phyloP scores from a whole-genome alignment of 2,888 invertebrate species.

The Chydorus sphaericus region DNA sequence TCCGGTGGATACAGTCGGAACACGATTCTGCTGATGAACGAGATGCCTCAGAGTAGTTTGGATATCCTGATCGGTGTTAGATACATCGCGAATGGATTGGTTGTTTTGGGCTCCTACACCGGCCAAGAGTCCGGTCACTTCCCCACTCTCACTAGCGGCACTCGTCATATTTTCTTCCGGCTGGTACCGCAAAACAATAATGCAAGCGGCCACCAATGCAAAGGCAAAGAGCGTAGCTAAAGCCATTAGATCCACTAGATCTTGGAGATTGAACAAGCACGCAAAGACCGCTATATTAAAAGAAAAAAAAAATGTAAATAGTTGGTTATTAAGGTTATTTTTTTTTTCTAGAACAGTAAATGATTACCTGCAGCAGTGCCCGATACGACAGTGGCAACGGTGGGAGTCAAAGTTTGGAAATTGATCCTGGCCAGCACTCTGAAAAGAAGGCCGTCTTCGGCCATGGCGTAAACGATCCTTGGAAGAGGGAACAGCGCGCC shows the following conservation, averaged over 20 bases:
- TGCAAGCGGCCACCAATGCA: slow-evolving; percentile 30
- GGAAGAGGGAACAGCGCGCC: slow-evolving; percentile 42
- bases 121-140: slow-evolving; percentile 12
- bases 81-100: not conserved
- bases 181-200: slow-evolving; percentile 13
- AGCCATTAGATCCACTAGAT: slow-evolving; percentile 36
- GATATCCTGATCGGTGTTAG: not conserved
- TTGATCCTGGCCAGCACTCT: slow-evolving; percentile 30
- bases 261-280: slow-evolving; percentile 31
- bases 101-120: not conserved
- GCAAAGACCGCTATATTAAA: slow-evolving; percentile 28
- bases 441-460: slow-evolving; percentile 37
- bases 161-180: slow-evolving; percentile 1
- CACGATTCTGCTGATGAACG: not conserved
- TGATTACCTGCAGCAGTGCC: slow-evolving; percentile 32
- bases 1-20: not conserved
- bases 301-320: not conserved
- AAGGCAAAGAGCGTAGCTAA: slow-evolving; percentile 31
- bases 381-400: slow-evolving; percentile 32
- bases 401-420: slow-evolving; percentile 32
- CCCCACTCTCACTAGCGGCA: slow-evolving; percentile 1
- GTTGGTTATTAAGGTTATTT: not conserved
- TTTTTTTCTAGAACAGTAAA: too few relatives aligned
- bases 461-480: slow-evolving; percentile 39
- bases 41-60: not conserved